These are phyloP conservation scores for Gymnocypris eckloni DNA, from an alignment of 2,797 vertebrate genomes.

Conservation along the genomic window DNA sequence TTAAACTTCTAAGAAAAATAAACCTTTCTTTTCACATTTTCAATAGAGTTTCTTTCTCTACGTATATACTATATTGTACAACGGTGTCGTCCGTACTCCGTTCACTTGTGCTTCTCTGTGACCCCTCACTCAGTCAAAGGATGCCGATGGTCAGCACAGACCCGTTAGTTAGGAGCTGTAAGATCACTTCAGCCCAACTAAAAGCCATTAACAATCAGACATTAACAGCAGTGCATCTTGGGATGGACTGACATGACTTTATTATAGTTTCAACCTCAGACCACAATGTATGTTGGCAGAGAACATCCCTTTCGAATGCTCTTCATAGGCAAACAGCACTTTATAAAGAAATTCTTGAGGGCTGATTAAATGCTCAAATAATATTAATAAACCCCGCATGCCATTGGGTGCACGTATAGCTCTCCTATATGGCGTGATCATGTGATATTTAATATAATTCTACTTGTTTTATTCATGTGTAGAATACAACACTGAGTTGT, in stretches of 20 bases:
- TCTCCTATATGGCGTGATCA: conserved; percentile 5
- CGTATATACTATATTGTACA: conserved; percentile 39
- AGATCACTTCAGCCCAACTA: background rate
- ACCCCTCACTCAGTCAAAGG: background rate
- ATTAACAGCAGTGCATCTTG: background rate
- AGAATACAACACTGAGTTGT: conserved; percentile 49
- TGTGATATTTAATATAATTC: conserved; percentile 14
- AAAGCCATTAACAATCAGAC: background rate
- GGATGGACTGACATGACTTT: background rate
- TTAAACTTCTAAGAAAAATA: conserved; percentile 60
- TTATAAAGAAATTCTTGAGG: background rate
- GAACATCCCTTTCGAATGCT: background rate
- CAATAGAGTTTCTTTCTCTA: conserved; percentile 16
- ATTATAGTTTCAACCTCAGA: conserved; percentile 11
- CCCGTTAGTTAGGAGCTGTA: background rate
- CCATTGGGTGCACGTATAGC: conserved; percentile 5
- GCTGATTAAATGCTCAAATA: conserved; percentile 12
- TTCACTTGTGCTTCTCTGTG: conserved; percentile 48
- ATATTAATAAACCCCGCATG: conserved; percentile 25
- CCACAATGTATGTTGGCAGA: background rate
- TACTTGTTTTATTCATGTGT: conserved; percentile 20
- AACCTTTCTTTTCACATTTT: conserved; percentile 48
- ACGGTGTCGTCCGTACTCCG: background rate
- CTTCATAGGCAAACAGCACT: background rate
- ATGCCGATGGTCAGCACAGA: background rate